phyloP scores from a whole-genome alignment of 1,140 invertebrate genomes.

The Euglossa dilemma region DNA sequence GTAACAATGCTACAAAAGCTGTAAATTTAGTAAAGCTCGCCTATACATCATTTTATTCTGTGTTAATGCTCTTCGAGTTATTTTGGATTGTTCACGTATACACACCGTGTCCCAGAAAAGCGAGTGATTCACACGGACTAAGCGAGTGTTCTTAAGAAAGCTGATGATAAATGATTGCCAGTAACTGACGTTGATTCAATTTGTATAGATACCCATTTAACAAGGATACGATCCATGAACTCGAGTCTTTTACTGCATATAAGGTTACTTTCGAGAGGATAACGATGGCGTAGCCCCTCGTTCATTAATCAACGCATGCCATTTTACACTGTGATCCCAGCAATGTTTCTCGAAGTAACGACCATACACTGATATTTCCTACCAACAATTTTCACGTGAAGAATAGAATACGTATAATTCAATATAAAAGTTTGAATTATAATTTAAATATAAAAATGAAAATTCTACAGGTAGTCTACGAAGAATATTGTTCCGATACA shows the following conservation, averaged over 20 bases:
- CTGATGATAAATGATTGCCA: conserved; percentile 63
- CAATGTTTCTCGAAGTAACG: conserved; percentile 17
- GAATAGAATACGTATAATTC: too few relatives aligned
- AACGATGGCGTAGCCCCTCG: conserved; percentile 42
- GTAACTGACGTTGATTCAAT: conserved; percentile 68
- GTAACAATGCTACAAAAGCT: too few relatives aligned
- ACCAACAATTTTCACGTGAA: neutral
- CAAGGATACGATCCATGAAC: conserved; percentile 56
- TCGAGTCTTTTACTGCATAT: conserved; percentile 61
- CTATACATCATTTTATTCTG: neutral
- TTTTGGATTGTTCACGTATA: conserved; percentile 17
- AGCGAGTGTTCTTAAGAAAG: conserved; percentile 56
- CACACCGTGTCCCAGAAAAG: conserved; percentile 13
- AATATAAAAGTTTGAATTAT: too few relatives aligned
- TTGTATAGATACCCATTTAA: conserved; percentile 66
- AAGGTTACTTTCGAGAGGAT: conserved; percentile 57
- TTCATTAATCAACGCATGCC: conserved; percentile 66
- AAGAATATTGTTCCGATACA: too few relatives aligned
- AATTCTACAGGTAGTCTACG: too few relatives aligned
- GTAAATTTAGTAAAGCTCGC: neutral
- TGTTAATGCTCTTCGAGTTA: neutral
- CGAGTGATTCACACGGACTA: conserved; percentile 47
- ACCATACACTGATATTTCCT: neutral
- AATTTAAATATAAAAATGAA: too few relatives aligned
- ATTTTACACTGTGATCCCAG: conserved; percentile 40